Evolutionary conservation across 2,113 vertebrate species (phyloP).

Genomic region (Synchiropus splendidus): DNA sequence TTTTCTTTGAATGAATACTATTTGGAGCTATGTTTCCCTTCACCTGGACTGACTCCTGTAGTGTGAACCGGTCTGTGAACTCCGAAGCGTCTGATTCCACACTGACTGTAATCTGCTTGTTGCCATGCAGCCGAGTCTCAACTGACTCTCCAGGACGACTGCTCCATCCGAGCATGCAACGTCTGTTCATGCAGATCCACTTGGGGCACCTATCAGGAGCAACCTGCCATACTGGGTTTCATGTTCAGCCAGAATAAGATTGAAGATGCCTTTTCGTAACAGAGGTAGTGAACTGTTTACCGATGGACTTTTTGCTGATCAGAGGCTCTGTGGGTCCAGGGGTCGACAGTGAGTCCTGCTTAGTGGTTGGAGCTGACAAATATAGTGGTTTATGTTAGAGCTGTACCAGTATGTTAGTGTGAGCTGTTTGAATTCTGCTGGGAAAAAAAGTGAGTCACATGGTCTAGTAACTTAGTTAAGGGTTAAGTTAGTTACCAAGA

Average conservation of each 20-base stretch:
- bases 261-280: too few species aligned
- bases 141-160: conserved; percentile 13
- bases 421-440: background rate
- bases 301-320: conserved; percentile 47
- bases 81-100: too few species aligned
- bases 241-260: too few species aligned
- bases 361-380: conserved; percentile 59
- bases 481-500: conserved; percentile 54
- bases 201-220: conserved; percentile 8
- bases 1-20: too few species aligned
- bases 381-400: conserved; percentile 47
- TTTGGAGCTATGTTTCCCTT: too few species aligned
- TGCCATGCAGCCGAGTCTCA: conserved; percentile 30
- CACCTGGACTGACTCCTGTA: too few species aligned
- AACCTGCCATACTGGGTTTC: conserved; percentile 1
- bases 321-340: conserved; percentile 31
- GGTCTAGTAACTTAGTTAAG: background rate
- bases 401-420: conserved; percentile 10
- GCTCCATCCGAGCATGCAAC: conserved; percentile 24
- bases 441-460: background rate
- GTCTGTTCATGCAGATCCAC: conserved; percentile 31
- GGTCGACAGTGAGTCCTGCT: conserved; percentile 41
- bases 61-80: too few species aligned
- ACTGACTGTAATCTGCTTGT: too few species aligned
- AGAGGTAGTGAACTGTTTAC: conserved; percentile 44